phyloP scores from a whole-genome alignment of 30 jellyfish, hydroid and myxozoan genomes.

The Chironex yamaguchii region DNA sequence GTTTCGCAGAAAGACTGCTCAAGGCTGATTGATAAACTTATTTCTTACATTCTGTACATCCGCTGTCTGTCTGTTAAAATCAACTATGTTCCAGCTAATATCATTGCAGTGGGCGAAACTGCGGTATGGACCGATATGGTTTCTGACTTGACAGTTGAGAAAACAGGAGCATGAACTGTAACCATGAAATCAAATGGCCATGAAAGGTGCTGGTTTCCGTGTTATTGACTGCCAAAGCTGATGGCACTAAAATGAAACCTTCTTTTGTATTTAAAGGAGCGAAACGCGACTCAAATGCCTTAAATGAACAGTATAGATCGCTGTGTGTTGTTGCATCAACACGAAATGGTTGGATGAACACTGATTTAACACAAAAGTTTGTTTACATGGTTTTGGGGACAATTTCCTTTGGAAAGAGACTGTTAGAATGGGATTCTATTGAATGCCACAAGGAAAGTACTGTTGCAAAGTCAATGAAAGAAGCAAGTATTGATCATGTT shows the following conservation, averaged over 20 bases:
- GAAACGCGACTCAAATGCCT: constrained; percentile 26
- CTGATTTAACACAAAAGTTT: constrained; percentile 31
- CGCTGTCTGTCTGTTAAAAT: no score
- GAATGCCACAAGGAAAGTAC: constrained; percentile 44
- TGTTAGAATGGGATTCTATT: constrained; percentile 59
- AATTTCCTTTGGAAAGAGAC: constrained; percentile 21
- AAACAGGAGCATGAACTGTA: no score
- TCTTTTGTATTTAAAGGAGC: constrained; percentile 64
- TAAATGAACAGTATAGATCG: constrained; percentile 15
- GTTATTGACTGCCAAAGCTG: constrained; percentile 54
- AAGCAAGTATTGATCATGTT: not conserved
- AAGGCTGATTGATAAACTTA: not conserved
- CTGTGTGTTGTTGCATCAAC: constrained; percentile 57
- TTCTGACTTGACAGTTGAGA: no score
- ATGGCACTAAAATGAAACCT: constrained; percentile 48
- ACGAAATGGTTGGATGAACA: constrained; percentile 70
- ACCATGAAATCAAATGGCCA: constrained; percentile 49
- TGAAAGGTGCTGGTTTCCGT: constrained; percentile 43
- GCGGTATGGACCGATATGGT: no score
- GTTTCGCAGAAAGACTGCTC: constrained; percentile 34
- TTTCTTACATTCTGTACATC: not conserved
- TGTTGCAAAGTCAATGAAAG: constrained; percentile 1
- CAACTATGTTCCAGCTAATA: no score
- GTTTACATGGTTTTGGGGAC: constrained; percentile 46
- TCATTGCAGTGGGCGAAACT: no score